Base-by-base conservation (phyloP, 2,888 invertebrate species). In the Podabrus alpinus region DNA sequence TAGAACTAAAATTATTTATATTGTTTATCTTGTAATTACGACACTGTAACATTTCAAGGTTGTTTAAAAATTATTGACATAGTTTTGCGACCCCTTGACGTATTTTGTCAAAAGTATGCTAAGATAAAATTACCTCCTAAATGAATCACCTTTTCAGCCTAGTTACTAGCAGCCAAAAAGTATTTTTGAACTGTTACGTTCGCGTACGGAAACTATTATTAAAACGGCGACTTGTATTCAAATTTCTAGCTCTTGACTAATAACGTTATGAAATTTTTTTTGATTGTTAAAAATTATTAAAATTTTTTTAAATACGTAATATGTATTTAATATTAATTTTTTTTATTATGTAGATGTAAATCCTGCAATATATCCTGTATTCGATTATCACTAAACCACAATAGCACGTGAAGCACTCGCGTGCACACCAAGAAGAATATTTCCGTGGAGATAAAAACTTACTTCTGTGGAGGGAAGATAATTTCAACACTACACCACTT, bases 391-490 rank as follows among this genome's bases (percentile, higher is more conserved):
- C 80, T 80, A 61, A 71, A 45, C 62, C 70, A 67, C 68, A 61
- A 66, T 71, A 75, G 71, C 77, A 79, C 75, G 75, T 75, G 76
- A 69, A 68, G 59, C 78, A 76, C 77, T 76, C 29, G 59, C 70
- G 68, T 71, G 67, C 73, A 70, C 73, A 69, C 66, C 61, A 45
- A 29, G 25, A 74, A 73, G 73, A 64, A 66, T 19, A 60, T 59
- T 21, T 61, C 59, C 69, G 21, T 17, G 73, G 68, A 13, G 45
- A 59, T 66, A 60, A 64, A 61, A 74, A 85, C 85, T 86, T 85
- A 85, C 86, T 86, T 86, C 85, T 84, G 82, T 81, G 79, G 82
- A 73, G 82, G 83, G 82, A 81, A 79, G 81, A 81, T 81, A 79
- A 81, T 81, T 79, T 62, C 80, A 81, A 78, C 80, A 83, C 81